Evolutionary conservation across 2,113 vertebrate species (phyloP).

Genomic region (Corydoras sp.): DNA sequence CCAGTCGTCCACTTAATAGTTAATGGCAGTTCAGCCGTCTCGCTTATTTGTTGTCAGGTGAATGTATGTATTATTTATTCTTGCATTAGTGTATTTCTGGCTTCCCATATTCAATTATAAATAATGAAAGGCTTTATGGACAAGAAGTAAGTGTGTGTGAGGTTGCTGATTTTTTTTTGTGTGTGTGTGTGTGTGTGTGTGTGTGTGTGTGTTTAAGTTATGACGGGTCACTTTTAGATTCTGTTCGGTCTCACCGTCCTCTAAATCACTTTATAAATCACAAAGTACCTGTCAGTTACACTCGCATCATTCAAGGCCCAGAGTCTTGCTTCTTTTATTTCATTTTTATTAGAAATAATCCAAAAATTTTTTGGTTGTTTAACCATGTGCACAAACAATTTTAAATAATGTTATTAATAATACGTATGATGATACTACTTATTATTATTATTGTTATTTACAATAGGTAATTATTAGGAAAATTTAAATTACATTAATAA

Average conservation of each 20-base stretch:
- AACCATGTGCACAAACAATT: too few relatives aligned
- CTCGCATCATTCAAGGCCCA: slow-evolving; percentile 73
- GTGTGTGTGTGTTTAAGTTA: slow-evolving; percentile 22
- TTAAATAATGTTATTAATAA: too few relatives aligned
- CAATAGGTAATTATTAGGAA: too few relatives aligned
- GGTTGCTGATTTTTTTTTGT: slow-evolving; percentile 43
- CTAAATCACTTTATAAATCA: slow-evolving; percentile 76
- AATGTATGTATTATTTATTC: slow-evolving; percentile 74
- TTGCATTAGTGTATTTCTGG: slow-evolving; percentile 59
- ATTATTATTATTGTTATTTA: neutral
- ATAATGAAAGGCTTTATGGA: slow-evolving; percentile 73
- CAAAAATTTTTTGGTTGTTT: slow-evolving; percentile 49
- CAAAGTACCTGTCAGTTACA: slow-evolving; percentile 66
- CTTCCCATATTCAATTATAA: slow-evolving; percentile 66
- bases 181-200: slow-evolving; percentile 60
- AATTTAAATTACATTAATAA: too few relatives aligned
- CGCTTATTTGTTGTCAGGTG: slow-evolving; percentile 66
- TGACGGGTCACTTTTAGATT: slow-evolving; percentile 41
- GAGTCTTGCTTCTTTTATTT: slow-evolving; percentile 64
- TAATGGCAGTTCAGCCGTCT: slow-evolving; percentile 23
- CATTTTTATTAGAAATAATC: slow-evolving; percentile 77
- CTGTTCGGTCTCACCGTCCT: slow-evolving; percentile 47
- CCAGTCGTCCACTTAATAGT: slow-evolving; percentile 17
- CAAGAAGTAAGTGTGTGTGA: slow-evolving; percentile 55
- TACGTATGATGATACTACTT: neutral